Conservation (phyloP, 2,888 invertebrate genomes). For the Heliconius charithonia region DNA sequence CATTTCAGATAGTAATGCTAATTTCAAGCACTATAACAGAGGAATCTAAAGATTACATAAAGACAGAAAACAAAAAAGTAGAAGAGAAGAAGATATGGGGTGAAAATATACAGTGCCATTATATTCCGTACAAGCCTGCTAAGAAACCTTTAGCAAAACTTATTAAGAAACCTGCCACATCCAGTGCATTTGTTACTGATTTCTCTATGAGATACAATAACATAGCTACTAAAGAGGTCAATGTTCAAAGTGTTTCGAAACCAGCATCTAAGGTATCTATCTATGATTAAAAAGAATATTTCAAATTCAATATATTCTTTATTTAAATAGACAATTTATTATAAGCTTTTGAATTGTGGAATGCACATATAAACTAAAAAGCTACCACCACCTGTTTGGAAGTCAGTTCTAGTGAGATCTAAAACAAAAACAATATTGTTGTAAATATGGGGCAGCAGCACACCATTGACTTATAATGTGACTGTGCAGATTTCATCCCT, state of each 20-base stretch:
- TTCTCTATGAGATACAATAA: slow-evolving; percentile 80
- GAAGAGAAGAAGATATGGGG: slow-evolving; percentile 75
- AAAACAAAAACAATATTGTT: no score
- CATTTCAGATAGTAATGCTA: slow-evolving; percentile 71
- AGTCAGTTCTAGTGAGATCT: no score
- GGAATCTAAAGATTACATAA: slow-evolving; percentile 75
- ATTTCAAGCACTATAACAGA: slow-evolving; percentile 77
- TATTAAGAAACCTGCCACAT: slow-evolving; percentile 65
- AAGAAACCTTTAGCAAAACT: slow-evolving; percentile 72
- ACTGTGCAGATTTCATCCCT: no score
- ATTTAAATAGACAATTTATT: no score
- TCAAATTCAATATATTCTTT: no score
- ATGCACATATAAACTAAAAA: no score
- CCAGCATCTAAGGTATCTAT: slow-evolving; percentile 63
- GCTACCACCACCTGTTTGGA: no score
- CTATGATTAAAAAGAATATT: no score
- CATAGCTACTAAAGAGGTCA: slow-evolving; percentile 49
- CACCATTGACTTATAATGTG: no score
- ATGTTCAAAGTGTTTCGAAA: slow-evolving; percentile 49
- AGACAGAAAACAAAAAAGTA: slow-evolving; percentile 63
- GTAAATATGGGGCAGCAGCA: no score
- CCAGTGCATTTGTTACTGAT: slow-evolving; percentile 71
- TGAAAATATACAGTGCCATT: slow-evolving; percentile 72
- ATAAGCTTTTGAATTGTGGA: no score
- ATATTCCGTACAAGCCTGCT: slow-evolving; percentile 68